Percentiles rank a stretch among this genome's conserved stretches.
Conservation (phyloP, 2,888 invertebrate species). For the Meliscaeva auricollis region DNA sequence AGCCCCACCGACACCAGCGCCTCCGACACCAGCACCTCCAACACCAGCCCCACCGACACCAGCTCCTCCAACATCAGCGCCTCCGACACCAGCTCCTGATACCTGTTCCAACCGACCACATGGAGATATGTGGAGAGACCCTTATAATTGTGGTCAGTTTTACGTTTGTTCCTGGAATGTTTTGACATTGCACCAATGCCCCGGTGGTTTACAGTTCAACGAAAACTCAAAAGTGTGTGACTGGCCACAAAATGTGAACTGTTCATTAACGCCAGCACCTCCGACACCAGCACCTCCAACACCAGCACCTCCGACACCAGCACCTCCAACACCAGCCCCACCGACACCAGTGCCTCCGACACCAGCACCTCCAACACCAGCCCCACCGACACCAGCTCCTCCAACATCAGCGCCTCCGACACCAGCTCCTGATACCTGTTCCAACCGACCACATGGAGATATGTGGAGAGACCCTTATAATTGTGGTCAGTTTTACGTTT, state of each 20-base stretch:
- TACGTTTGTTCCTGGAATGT: background rate
- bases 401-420: background rate
- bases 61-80: too few relatives aligned
- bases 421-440: background rate
- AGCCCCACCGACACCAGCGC: background rate
- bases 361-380: background rate
- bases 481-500: background rate
- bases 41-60: background rate
- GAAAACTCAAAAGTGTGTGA: background rate
- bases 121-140: background rate
- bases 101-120: background rate
- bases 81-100: background rate
- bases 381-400: background rate
- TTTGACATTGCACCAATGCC: background rate
- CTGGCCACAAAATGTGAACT: background rate
- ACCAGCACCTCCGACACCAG: background rate
- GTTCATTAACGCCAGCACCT: background rate
- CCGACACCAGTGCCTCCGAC: background rate
- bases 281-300: background rate
- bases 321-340: background rate
- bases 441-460: background rate
- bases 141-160: background rate
- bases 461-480: background rate
- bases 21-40: background rate
- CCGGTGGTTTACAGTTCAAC: background rate